These are phyloP conservation scores for Eclectus roratus DNA, from an alignment of 2,113 vertebrate species.

Conservation along the genomic window DNA sequence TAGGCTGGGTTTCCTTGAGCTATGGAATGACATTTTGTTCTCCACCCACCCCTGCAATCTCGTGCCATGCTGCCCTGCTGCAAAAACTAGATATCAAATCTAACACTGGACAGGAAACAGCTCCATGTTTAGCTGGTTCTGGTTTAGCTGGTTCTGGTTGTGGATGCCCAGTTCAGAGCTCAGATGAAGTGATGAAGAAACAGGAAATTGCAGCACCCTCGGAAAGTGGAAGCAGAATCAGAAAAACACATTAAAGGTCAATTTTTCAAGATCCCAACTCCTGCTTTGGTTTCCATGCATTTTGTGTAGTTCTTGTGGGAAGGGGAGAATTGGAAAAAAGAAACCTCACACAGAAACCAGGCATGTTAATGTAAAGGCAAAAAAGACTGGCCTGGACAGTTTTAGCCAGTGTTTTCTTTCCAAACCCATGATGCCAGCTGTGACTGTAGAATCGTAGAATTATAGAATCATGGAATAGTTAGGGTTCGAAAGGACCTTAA, in stretches of 20 bases:
- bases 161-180: neutral
- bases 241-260: neutral
- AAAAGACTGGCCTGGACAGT: neutral
- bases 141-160: neutral
- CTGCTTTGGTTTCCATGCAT: neutral
- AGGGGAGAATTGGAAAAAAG: too few relatives aligned
- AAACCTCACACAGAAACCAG: neutral
- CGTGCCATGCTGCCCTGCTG: neutral
- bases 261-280: neutral
- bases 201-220: neutral
- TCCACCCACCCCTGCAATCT: neutral
- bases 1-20: neutral
- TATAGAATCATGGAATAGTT: too few relatives aligned
- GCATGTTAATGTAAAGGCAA: neutral
- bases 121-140: neutral
- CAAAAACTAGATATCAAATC: slow-evolving; percentile 9
- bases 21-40: neutral
- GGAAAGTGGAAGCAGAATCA: neutral
- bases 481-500: too few relatives aligned
- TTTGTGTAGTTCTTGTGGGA: neutral
- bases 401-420: neutral
- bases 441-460: neutral
- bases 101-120: neutral
- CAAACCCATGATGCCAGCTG: neutral
- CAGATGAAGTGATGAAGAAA: neutral